Conservation (phyloP, 2,888 invertebrate genomes). For the Thymelicus acteon region DNA sequence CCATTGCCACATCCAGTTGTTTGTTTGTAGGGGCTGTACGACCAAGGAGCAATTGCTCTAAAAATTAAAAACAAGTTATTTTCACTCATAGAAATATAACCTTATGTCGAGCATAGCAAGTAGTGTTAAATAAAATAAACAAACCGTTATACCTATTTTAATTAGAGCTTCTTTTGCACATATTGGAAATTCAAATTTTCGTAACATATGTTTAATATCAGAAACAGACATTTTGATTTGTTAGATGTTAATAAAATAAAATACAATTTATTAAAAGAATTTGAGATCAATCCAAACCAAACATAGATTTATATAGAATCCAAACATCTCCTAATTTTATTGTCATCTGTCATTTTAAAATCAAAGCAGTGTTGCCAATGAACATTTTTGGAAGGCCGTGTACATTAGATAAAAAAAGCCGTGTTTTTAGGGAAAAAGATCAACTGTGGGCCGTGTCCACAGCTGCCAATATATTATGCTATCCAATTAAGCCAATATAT, state of each 20-base stretch:
- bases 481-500: no score
- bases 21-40: slow-evolving; percentile 81
- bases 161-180: slow-evolving; percentile 91
- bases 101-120: no score
- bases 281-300: no score
- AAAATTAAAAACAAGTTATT: slow-evolving; percentile 43
- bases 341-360: no score
- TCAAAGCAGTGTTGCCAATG: no score
- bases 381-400: no score
- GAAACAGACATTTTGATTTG: slow-evolving; percentile 75
- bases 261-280: not conserved
- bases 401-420: no score
- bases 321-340: no score
- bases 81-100: not conserved
- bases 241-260: not conserved
- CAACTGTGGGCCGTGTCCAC: no score
- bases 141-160: slow-evolving; percentile 86
- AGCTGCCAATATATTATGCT: no score
- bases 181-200: slow-evolving; percentile 91
- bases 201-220: slow-evolving; percentile 88
- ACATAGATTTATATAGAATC: no score
- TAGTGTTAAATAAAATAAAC: not conserved
- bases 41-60: slow-evolving; percentile 86
- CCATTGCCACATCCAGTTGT: slow-evolving; percentile 89
- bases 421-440: no score